Conservation (phyloP, 2,888 invertebrate genomes). For the Pandemis corylana region DNA sequence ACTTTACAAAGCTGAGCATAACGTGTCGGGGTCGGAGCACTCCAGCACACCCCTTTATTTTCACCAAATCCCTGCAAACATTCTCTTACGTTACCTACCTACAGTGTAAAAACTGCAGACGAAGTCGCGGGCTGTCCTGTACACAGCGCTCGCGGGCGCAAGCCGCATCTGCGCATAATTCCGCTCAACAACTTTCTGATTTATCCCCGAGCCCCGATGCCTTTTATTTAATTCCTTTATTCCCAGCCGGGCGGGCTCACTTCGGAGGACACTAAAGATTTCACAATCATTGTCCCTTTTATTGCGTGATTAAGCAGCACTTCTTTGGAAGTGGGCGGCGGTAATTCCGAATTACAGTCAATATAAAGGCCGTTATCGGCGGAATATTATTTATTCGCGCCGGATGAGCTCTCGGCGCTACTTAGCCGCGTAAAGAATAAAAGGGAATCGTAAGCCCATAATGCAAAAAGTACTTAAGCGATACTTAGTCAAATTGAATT, state of each 20-base stretch:
- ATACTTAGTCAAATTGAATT: conserved; percentile 62
- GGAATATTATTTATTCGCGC: conserved; percentile 52
- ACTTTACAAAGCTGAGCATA: too few species aligned
- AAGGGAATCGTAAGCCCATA: conserved; percentile 58
- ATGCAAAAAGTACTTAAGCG: conserved; percentile 60
- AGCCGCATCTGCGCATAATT: conserved; percentile 1
- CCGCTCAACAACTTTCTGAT: conserved; percentile 23
- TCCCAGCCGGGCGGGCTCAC: conserved; percentile 9
- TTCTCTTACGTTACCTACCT: neutral
- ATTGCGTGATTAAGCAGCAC: conserved; percentile 30
- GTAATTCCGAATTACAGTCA: conserved; percentile 48
- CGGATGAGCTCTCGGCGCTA: conserved; percentile 48
- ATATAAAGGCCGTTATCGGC: conserved; percentile 51
- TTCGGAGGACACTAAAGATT: conserved; percentile 8
- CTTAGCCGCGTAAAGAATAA: conserved; percentile 57
- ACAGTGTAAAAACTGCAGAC: neutral
- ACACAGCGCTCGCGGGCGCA: neutral
- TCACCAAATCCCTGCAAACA: too few species aligned
- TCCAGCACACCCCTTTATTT: too few species aligned
- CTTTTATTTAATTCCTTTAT: conserved; percentile 33
- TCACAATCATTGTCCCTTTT: conserved; percentile 35
- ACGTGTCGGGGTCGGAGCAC: too few species aligned
- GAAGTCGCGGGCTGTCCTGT: neutral
- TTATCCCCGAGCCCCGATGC: conserved; percentile 7
- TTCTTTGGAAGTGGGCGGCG: conserved; percentile 14